Conservation (phyloP, 2,888 invertebrate species). For the Augochlorella aurata region DNA sequence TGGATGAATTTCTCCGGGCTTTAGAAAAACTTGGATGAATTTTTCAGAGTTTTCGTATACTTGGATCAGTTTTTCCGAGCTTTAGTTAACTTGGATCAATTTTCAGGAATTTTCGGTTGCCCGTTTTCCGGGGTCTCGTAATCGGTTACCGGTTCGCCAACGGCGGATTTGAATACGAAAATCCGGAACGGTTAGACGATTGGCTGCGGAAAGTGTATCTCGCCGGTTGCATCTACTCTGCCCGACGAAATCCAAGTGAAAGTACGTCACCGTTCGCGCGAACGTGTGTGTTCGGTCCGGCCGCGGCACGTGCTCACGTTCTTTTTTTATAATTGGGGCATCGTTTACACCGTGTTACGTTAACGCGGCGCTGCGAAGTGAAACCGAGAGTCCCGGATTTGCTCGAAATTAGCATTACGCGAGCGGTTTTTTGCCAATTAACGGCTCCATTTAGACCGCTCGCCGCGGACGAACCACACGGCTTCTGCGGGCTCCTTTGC, state of each 20-base stretch:
- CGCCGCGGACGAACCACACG: background rate
- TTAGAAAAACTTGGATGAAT: background rate
- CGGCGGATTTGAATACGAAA: background rate
- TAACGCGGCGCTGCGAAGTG: slow-evolving; percentile 22
- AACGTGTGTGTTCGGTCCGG: slow-evolving; percentile 42
- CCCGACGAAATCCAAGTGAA: slow-evolving; percentile 66
- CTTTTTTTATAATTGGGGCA: slow-evolving; percentile 66
- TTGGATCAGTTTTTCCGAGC: background rate
- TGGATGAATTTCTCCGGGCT: no score
- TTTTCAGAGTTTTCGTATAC: no score
- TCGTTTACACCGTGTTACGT: slow-evolving; percentile 60
- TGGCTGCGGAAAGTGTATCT: slow-evolving; percentile 36
- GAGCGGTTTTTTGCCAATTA: slow-evolving; percentile 40
- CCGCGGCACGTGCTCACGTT: slow-evolving; percentile 56
- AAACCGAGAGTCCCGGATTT: slow-evolving; percentile 27
- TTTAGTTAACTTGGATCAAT: background rate
- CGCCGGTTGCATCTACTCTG: slow-evolving; percentile 34
- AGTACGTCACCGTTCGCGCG: slow-evolving; percentile 61
- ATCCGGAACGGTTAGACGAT: background rate
- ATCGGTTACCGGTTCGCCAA: background rate
- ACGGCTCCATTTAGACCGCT: slow-evolving; percentile 19
- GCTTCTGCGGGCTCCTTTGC: slow-evolving; percentile 25
- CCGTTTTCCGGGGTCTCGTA: background rate
- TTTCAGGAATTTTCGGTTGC: background rate
- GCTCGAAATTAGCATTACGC: slow-evolving; percentile 19